phyloP scores from a whole-genome alignment of 1,140 invertebrate species.

The Drosophila aff. region DNA sequence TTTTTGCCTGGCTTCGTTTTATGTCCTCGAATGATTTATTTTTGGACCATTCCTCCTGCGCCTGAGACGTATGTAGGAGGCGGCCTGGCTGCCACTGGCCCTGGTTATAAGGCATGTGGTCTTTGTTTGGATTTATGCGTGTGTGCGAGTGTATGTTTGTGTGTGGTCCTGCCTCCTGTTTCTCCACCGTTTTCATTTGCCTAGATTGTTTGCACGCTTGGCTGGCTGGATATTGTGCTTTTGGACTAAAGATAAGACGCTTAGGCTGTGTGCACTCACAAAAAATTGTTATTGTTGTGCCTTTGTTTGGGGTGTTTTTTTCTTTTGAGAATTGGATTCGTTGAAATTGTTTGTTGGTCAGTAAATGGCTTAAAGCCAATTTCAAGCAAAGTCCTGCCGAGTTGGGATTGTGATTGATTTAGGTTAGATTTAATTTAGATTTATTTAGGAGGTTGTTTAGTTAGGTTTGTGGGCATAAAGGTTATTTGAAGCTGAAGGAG shows the following conservation, averaged over 20 bases:
- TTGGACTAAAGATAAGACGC: conserved; percentile 70
- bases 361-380: conserved; percentile 36
- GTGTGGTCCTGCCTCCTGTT: background rate
- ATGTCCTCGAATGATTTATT: conserved; percentile 83
- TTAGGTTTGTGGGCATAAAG: background rate
- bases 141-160: conserved; percentile 20
- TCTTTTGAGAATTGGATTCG: conserved; percentile 6
- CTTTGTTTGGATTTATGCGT: conserved; percentile 80
- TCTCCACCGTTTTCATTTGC: conserved; percentile 28
- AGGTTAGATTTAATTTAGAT: conserved; percentile 5
- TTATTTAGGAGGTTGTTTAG: background rate
- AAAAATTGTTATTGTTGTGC: conserved; percentile 36
- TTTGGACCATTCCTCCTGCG: conserved; percentile 52
- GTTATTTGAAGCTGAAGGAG: too few species aligned
- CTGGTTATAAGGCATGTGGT: conserved; percentile 70
- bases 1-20: conserved; percentile 80
- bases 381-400: background rate
- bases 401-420: background rate
- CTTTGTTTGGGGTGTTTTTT: background rate
- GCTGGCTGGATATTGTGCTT: conserved; percentile 68
- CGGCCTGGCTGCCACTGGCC: conserved; percentile 17
- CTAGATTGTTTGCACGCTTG: conserved; percentile 71
- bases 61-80: conserved; percentile 41
- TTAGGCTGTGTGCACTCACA: conserved; percentile 52
- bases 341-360: conserved; percentile 24